Percentiles rank a stretch among this genome's conserved stretches.
These are phyloP conservation scores for Urophycis tenuis DNA, from an alignment of 2,797 vertebrate genomes.

Conservation along the genomic window DNA sequence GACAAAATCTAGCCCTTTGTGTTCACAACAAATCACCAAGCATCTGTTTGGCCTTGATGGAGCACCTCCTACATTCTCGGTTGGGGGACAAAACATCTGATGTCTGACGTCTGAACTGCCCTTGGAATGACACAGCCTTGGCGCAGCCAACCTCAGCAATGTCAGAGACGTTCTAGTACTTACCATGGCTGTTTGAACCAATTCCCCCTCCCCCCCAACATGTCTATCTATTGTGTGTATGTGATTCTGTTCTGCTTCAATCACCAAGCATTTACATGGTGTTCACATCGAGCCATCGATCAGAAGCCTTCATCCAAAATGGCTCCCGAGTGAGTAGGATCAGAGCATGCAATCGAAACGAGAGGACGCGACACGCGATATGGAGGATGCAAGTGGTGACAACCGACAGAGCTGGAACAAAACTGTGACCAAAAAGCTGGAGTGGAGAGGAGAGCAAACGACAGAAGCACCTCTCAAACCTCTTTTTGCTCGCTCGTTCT, in stretches of 20 bases:
- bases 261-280: background rate
- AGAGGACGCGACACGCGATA: background rate
- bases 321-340: background rate
- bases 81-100: slow-evolving; percentile 51
- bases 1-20: slow-evolving; percentile 30
- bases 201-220: slow-evolving; percentile 26
- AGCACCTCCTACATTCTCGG: slow-evolving; percentile 21
- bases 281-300: background rate
- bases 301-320: background rate
- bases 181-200: too few species aligned
- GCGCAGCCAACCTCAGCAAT: slow-evolving; percentile 37
- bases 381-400: too few species aligned
- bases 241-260: background rate
- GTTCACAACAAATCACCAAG: slow-evolving; percentile 29
- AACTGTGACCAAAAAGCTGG: slow-evolving; percentile 9
- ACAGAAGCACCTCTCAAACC: background rate
- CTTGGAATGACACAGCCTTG: slow-evolving; percentile 53
- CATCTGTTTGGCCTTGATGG: slow-evolving; percentile 58
- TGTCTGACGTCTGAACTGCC: slow-evolving; percentile 41
- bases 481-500: background rate
- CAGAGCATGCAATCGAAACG: too few species aligned
- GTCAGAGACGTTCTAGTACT: slow-evolving; percentile 43
- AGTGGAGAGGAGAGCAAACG: background rate
- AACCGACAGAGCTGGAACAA: too few species aligned
- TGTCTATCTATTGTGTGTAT: slow-evolving; percentile 8